These are phyloP conservation scores for Erannis defoliaria DNA, from an alignment of 2,888 invertebrate species.

Conservation along the genomic window DNA sequence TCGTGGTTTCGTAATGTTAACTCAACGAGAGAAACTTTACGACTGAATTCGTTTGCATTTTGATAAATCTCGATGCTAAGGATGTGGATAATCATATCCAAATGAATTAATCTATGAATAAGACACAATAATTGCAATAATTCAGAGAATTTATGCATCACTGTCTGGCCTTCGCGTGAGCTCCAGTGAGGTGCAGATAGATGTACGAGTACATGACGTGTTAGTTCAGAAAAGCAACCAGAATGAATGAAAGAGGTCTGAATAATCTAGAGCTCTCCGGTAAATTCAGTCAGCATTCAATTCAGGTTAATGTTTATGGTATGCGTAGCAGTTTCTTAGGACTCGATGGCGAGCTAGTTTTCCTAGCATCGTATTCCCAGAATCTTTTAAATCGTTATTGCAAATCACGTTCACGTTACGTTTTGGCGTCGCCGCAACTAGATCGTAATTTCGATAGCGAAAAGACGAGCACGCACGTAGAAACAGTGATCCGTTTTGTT, in stretches of 20 bases:
- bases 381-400: not conserved
- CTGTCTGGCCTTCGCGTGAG: conserved; percentile 40
- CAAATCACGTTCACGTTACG: conserved; percentile 3
- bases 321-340: not conserved
- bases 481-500: conserved; percentile 6
- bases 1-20: conserved; percentile 2
- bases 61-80: conserved; percentile 36
- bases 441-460: conserved; percentile 19
- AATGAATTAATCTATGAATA: conserved; percentile 20
- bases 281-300: not conserved
- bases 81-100: conserved; percentile 34
- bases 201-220: not conserved
- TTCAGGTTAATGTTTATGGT: not conserved
- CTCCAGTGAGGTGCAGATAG: conserved; percentile 8
- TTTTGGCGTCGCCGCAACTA: conserved; percentile 6
- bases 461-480: conserved; percentile 2
- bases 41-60: conserved; percentile 21
- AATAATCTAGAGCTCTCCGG: not conserved
- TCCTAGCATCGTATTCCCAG: not conserved
- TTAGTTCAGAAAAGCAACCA: not conserved
- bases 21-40: conserved; percentile 14
- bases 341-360: not conserved
- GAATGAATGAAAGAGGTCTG: not conserved
- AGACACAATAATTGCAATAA: conserved; percentile 32
- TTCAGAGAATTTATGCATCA: conserved; percentile 24